Evolutionary conservation across 30 jellyfish, hydroid and myxozoan species (phyloP).

Genomic region (Cassiopea andromeda): DNA sequence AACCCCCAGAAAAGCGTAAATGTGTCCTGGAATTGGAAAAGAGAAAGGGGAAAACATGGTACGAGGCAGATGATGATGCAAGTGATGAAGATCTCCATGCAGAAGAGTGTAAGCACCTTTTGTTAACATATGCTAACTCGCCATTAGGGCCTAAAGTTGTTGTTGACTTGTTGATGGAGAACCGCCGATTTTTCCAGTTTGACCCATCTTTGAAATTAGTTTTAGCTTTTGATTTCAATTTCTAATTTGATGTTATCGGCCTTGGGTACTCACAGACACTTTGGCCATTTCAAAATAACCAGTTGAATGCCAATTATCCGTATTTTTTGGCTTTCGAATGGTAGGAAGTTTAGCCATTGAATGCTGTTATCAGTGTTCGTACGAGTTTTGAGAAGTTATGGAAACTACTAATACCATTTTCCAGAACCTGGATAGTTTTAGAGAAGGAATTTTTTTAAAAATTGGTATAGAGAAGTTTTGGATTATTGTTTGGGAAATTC

Average conservation of each 20-base stretch:
- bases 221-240: too few relatives aligned
- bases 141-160: too few relatives aligned
- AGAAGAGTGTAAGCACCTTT: slow-evolving; percentile 53
- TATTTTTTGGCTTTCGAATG: too few relatives aligned
- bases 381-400: background rate
- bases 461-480: background rate
- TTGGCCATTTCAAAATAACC: too few relatives aligned
- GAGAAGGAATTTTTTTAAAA: background rate
- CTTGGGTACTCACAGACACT: too few relatives aligned
- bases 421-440: background rate
- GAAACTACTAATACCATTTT: background rate
- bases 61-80: slow-evolving; percentile 89
- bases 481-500: background rate
- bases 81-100: slow-evolving; percentile 71
- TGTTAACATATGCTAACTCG: too few relatives aligned
- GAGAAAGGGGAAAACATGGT: slow-evolving; percentile 88
- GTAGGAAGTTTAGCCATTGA: too few relatives aligned
- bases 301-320: too few relatives aligned
- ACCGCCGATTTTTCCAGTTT: too few relatives aligned
- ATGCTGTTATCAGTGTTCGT: background rate
- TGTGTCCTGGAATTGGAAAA: slow-evolving; percentile 89
- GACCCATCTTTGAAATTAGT: too few relatives aligned
- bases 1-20: slow-evolving; percentile 95
- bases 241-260: too few relatives aligned
- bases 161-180: too few relatives aligned